phyloP scores from a whole-genome alignment of 2,113 vertebrate species.

The Calyptomena viridis region DNA sequence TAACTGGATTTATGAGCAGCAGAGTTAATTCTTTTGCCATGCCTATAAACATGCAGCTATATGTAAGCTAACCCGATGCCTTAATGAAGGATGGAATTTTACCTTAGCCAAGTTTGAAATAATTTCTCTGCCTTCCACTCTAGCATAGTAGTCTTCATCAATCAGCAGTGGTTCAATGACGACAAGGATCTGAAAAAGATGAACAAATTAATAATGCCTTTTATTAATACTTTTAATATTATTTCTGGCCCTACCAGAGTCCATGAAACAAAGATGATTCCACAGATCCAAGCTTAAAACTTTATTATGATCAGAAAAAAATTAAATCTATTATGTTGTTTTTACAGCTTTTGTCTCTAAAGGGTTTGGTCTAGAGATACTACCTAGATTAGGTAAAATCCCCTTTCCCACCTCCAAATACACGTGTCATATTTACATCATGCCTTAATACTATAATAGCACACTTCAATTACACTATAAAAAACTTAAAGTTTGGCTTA shows the following conservation, averaged over 20 bases:
- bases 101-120: slow-evolving; percentile 99
- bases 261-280: background rate
- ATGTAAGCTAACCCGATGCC: background rate
- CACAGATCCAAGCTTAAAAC: background rate
- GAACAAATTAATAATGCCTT: background rate
- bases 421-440: background rate
- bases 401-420: background rate
- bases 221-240: background rate
- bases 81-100: background rate
- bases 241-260: background rate
- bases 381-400: background rate
- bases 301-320: background rate
- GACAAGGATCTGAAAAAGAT: slow-evolving; percentile 87
- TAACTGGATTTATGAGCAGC: background rate
- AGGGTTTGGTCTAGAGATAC: background rate
- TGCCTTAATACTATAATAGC: background rate
- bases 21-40: background rate
- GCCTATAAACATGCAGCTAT: background rate
- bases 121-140: slow-evolving; percentile 98
- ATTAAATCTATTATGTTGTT: background rate
- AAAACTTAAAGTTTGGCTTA: background rate
- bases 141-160: slow-evolving; percentile 99
- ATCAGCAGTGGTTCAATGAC: slow-evolving; percentile 97
- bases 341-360: background rate
- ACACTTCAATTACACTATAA: background rate